Percentiles rank a stretch among this genome's conserved stretches.
These are phyloP conservation scores for Dunckerocampus dactyliophorus DNA, from an alignment of 2,113 vertebrate genomes.

Conservation along the genomic window DNA sequence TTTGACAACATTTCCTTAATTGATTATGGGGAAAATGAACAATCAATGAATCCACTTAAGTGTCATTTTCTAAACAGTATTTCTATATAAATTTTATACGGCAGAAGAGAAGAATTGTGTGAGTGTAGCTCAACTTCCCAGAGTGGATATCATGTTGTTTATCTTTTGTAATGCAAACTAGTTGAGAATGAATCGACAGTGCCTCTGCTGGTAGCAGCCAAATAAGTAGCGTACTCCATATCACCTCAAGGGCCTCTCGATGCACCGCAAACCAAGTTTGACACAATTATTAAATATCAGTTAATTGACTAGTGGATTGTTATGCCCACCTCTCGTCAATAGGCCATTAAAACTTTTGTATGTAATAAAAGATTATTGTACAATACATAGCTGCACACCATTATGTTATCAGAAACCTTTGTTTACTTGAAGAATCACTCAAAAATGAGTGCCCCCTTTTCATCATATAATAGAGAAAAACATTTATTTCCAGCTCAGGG, in stretches of 20 bases:
- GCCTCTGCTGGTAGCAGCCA: background rate
- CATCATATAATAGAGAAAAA: conserved; percentile 1
- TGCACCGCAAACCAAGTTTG: too few relatives aligned
- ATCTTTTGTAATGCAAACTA: too few relatives aligned
- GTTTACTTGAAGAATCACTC: background rate
- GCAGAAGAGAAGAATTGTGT: too few relatives aligned
- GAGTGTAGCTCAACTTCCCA: too few relatives aligned
- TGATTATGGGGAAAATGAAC: too few relatives aligned
- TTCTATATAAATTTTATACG: too few relatives aligned
- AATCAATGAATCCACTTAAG: too few relatives aligned
- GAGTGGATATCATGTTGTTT: too few relatives aligned
- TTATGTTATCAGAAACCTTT: background rate
- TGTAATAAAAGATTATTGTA: background rate
- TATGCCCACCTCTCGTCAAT: background rate
- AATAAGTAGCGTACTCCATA: background rate
- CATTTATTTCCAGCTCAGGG: conserved; percentile 23
- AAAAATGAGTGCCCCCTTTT: background rate
- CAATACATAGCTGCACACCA: background rate
- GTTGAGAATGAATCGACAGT: background rate
- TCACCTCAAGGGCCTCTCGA: background rate
- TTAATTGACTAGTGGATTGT: background rate
- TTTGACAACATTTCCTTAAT: too few relatives aligned
- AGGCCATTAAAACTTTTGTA: background rate
- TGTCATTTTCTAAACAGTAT: too few relatives aligned
- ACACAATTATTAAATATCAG: background rate